Evolutionary conservation across 2,888 invertebrate species (phyloP).

Genomic region (Ophion obscuratus): DNA sequence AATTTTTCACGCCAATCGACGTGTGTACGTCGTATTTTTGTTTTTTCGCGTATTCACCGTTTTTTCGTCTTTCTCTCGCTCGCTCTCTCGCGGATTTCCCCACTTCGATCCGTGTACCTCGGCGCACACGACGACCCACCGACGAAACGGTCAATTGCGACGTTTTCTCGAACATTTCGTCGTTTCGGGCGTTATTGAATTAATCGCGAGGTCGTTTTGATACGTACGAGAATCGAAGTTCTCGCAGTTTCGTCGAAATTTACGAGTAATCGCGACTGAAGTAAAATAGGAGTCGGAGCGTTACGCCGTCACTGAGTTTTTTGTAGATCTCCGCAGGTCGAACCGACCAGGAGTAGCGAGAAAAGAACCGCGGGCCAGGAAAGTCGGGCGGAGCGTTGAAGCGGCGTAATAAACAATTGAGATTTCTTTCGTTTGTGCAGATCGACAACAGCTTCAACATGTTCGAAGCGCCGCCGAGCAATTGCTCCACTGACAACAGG

Average conservation of each 20-base stretch:
- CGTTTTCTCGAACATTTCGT: slow-evolving; percentile 33
- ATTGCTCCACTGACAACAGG: slow-evolving; percentile 75
- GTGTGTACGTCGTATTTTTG: background rate
- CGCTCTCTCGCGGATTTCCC: background rate
- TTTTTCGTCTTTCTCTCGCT: background rate
- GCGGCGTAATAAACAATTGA: background rate
- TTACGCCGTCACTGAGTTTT: background rate
- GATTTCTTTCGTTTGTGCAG: slow-evolving; percentile 49
- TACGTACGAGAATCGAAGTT: background rate
- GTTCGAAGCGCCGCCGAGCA: slow-evolving; percentile 79
- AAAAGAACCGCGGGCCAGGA: background rate
- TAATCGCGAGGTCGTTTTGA: background rate
- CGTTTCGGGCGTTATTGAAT: background rate
- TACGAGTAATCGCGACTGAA: background rate
- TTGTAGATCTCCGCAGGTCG: background rate
- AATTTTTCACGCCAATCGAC: background rate
- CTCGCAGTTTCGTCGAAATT: background rate
- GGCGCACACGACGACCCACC: slow-evolving; percentile 9
- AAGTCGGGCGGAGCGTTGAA: background rate
- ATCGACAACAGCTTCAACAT: slow-evolving; percentile 79
- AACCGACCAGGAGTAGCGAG: background rate
- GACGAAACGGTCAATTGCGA: slow-evolving; percentile 46
- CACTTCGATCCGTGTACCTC: background rate
- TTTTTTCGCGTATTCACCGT: background rate
- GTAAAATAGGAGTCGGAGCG: background rate